Base-by-base conservation (phyloP, 2,113 vertebrate genomes). In the Thalassarche chlororhynchos region DNA sequence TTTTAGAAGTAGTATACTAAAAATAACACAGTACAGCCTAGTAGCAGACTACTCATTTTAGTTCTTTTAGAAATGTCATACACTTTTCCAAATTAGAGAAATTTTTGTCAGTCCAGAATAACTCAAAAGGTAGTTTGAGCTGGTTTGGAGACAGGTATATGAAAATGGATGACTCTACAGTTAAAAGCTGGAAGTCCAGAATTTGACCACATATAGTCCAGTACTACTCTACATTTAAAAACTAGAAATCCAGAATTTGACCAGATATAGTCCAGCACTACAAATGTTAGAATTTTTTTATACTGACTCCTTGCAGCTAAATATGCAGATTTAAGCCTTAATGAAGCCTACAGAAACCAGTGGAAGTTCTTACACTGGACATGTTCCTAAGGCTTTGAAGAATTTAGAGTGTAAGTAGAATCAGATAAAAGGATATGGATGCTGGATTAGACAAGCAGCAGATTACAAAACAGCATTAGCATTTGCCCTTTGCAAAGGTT, bases 401-500 rank as follows among this genome's bases (percentile, higher is more conserved):
- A 93, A 83, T 42, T 47, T 57, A 64, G 38, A 57, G 9, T 32
- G 34, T 46, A 71, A 84, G 34, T n/a, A 89, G 47, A 82, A 84
- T 42, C 31, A 84, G 64, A 89, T 75, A 52, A 92, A 95, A 95
- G 31, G 52, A 79, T 74, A 65, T 71, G 36, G 49, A 72, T 71
- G 32, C 28, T 85, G 70, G 61, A 82, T 82, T 79, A 91, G 36
- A 57, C 46, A 93, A 87, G 29, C 49, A 87, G 68, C 25, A 94
- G 84, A 87, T 91, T 91, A 95, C 61, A 91, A 96, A 89, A 82
- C 31, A 95, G 16, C 69, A 76, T 92, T 93, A 95, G 69, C 57
- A 85, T 96, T 65, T 95, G 38, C 31, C 80, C 84, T 97, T 94
- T 88, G 31, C 31, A 94, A 85, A 93, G 82, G 84, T 80, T 91